Evolutionary conservation across 2,888 invertebrate genomes (phyloP), one percentile per base, ranked within the genome.

Genomic region (Nematopogon swammerdamellus): DNA sequence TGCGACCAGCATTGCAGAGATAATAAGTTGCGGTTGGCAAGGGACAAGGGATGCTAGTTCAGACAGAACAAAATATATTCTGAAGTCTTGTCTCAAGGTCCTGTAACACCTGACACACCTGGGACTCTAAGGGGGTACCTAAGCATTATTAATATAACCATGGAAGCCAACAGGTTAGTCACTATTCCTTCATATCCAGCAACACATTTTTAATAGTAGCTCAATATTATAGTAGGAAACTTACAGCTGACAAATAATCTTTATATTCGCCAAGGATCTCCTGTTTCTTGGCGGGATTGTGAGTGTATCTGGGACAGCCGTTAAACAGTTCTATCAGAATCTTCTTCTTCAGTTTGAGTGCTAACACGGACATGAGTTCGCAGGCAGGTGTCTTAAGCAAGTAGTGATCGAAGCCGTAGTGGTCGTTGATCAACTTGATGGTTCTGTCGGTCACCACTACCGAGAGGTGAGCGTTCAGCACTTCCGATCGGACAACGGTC

Each of bases 381-480:
- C 94, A 92, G 11, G 97, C 95, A 53, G 88, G 87, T 11, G 95
- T 95, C 87, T 95, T 89, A 18, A 99, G 81, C 60, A 99, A 79
- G 72, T 99, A 99, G 68, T 91, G 88, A 75, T 99, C 99, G 61
- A 99, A 91, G 8, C 99, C 98, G 74, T 89, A 89, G 63, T 91
- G 84, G 56, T 93, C 85, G 72, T 97, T 91, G 55, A 99, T 95
- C 55, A 95, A 80, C 57, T 84, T 80, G 49, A 96, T 81, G 1
- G 96, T 88, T 57, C 96, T 82, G 50, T 87, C 83, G 6, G 99
- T 99, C 1, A 97, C 88, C 4, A 87, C 83, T 0, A 95, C 85
- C 2, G 87, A 85, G 62, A 97, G 85, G 64, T 93, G 86, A 55
- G 88, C 87, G 66, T 97, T 87, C 49, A 97, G 81, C 49, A 98